Evolutionary conservation across 2,888 invertebrate genomes (phyloP).

Genomic region (Dasysyrphus albostriatus): DNA sequence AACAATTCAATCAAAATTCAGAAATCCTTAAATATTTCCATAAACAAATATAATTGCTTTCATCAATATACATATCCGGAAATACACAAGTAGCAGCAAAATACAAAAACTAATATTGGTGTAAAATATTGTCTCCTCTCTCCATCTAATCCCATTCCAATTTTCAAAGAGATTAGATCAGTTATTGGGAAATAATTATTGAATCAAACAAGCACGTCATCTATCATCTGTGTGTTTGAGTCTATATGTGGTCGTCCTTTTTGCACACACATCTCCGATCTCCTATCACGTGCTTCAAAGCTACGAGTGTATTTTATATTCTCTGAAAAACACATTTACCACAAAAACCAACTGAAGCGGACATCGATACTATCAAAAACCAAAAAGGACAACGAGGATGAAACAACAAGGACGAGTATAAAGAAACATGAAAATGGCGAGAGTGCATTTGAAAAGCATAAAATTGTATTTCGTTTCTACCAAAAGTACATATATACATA

Average conservation of each 20-base stretch:
- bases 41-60: not conserved
- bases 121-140: not conserved
- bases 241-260: not conserved
- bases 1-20: conserved; percentile 29
- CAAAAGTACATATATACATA: no score
- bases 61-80: not conserved
- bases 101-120: not conserved
- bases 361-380: conserved; percentile 5
- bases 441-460: conserved; percentile 54
- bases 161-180: conserved; percentile 8
- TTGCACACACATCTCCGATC: not conserved
- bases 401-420: not conserved
- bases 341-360: conserved; percentile 34
- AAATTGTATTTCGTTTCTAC: conserved; percentile 48
- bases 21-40: conserved; percentile 12
- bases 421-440: conserved; percentile 7
- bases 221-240: not conserved
- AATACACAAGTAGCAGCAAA: not conserved
- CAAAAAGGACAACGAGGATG: not conserved
- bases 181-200: conserved; percentile 55
- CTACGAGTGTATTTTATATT: conserved; percentile 8
- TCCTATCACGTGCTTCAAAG: conserved; percentile 4
- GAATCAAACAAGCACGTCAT: conserved; percentile 44
- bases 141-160: not conserved
- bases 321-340: conserved; percentile 14